Base-by-base conservation (phyloP, 2,888 invertebrate genomes). In the Erpobdella octoculata region DNA sequence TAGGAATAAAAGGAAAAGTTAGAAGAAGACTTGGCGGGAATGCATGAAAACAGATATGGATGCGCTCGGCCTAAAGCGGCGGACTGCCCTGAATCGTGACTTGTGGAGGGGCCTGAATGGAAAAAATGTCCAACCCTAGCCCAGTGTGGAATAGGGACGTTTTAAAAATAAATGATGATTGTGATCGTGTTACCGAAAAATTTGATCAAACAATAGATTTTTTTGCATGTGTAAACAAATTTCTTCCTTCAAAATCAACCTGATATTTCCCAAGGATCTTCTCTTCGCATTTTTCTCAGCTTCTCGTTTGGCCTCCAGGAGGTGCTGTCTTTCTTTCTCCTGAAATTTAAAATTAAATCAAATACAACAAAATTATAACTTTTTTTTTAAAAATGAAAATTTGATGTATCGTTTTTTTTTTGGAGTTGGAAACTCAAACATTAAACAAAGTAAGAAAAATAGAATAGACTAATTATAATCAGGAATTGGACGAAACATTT, bases 241-340 rank as follows among this genome's bases (percentile, higher is more conserved):
- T n/a, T 5, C 12, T 21, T 48, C 25, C 25, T 21, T 38, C 15
- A 38, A 28, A 18, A 1, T n/a, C 28, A 37, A 76, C 76, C 76
- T 74, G 58, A 77, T 77, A 70, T 77, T 77, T 65, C 77, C 77
- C 41, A 76, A 53, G 33, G 75, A 74, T 35, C 76, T 38, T 58
- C 73, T 70, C 62, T 71, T 75, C 4, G 75, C 72, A 35, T 74
- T 75, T n/a, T 53, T 69, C 46, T 72, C 73, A n/a, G 72, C 73
- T n/a, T 2, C 0, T 18, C 70, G 58, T 65, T 71, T 73, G 38
- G 74, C 73, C n/a, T 68, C 73, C 48, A 59, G 58, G 25, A 77
- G 66, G 18, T 61, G 64, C 36, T 41, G 67, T 59, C 72, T 74
- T 70, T 74, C 75, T 48, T 75, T 71, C 28, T 71, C 74, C 68